Evolutionary conservation across 1,140 invertebrate species (phyloP).

Genomic region (Triops longicaudatus): DNA sequence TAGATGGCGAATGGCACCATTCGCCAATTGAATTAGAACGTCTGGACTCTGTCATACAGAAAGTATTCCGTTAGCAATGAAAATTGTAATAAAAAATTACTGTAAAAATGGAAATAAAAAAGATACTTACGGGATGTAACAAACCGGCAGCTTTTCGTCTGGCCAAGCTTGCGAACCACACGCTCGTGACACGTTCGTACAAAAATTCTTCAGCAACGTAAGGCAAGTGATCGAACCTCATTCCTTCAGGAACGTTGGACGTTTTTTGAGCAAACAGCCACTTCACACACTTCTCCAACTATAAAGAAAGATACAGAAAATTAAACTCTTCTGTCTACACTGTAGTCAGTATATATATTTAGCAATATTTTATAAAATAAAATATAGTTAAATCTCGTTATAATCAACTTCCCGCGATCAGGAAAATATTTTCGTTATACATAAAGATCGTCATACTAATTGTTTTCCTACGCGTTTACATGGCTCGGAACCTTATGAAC

Average conservation of each 20-base stretch:
- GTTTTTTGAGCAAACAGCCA: not conserved
- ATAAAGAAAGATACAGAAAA: not conserved
- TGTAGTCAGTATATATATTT: too few relatives aligned
- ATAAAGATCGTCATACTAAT: too few relatives aligned
- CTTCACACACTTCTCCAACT: not conserved
- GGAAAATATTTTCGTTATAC: too few relatives aligned
- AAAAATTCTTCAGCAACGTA: not conserved
- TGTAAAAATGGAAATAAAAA: too few relatives aligned
- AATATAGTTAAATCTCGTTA: too few relatives aligned
- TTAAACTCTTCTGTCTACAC: too few relatives aligned
- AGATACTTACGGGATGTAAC: not conserved
- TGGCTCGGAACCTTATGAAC: too few relatives aligned
- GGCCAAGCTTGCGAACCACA: not conserved
- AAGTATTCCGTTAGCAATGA: not conserved
- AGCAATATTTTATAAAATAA: too few relatives aligned
- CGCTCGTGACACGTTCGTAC: not conserved
- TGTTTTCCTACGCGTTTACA: too few relatives aligned
- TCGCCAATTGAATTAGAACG: not conserved
- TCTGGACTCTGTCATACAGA: not conserved
- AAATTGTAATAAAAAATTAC: not conserved
- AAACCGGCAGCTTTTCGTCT: not conserved
- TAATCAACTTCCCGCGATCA: too few relatives aligned
- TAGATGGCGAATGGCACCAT: not conserved
- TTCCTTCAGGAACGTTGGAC: not conserved
- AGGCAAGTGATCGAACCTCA: not conserved